Conservation (phyloP, 2,888 invertebrate genomes). For the Dolichopus griseipennis region DNA sequence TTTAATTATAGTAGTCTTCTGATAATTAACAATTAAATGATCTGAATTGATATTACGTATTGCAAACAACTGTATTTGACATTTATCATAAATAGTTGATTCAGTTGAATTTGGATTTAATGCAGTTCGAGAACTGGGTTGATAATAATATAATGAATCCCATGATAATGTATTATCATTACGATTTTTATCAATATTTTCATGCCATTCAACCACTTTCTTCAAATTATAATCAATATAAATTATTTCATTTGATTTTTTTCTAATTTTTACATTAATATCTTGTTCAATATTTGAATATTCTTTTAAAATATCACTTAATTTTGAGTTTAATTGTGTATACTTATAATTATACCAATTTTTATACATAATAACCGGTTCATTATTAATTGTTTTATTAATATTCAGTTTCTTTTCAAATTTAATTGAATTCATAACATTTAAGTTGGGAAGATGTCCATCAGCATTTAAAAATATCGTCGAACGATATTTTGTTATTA, state of each 20-base stretch:
- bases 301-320: neutral
- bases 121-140: too few relatives aligned
- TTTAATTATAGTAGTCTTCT: neutral
- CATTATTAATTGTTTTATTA: neutral
- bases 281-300: neutral
- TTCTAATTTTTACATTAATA: neutral
- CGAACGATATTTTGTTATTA: conserved; percentile 30
- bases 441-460: conserved; percentile 25
- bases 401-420: neutral
- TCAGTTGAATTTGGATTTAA: neutral
- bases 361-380: neutral
- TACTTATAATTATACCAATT: conserved; percentile 7
- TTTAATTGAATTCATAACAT: conserved; percentile 4
- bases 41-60: neutral
- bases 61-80: neutral
- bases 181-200: neutral
- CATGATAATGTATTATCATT: neutral
- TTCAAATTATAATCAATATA: conserved; percentile 10
- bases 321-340: neutral
- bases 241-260: neutral
- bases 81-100: neutral
- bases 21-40: neutral
- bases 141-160: neutral
- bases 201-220: conserved; percentile 1
- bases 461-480: conserved; percentile 30